Evolutionary conservation across 2,113 vertebrate species (phyloP), one percentile per base, ranked within the genome.

Genomic region (Asarcornis scutulata): DNA sequence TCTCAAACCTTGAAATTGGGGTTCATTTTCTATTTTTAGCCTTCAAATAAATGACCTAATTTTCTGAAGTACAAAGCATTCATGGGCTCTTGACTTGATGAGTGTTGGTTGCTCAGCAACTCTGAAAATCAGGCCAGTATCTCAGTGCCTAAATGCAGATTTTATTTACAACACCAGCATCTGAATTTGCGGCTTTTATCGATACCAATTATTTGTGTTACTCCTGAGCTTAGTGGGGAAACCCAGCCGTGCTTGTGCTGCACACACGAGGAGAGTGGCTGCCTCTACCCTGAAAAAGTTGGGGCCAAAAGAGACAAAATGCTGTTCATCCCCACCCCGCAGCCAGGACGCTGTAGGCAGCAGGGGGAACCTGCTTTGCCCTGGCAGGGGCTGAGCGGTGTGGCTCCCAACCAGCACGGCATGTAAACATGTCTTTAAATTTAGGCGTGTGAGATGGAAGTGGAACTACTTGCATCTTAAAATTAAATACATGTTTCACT

Each of bases 401-500:
- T 40, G 77, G 88, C 88, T 91, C 73, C 92, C 88, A 25, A 78
- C 83, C 88, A 83, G 92, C 77, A 93, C 76, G 68, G 77, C 80
- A 38, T 82, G 91, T 91, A 95, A 96, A 91, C 93, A 63, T 95
- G 88, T 44, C 96, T 92, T 92, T 91, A 93, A 96, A 79, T 92
- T 89, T 91, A 71, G 87, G 83, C 12, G 21, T 69, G 91, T 63
- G 94, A 96, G 92, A 91, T 55, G 67, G 42, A 73, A 96, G 93
- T 93, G 81, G 40, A 91, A 36, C 92, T 94, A 42, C 92, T 96
- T 76, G 91, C 95, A 91, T 93, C 96, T 96, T 92, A 96, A 97
- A 97, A 96, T 96, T 96, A 95, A 96, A 94, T 95, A 87, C 91
- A 92, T 96, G 95, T 96, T 96, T 95, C 91, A 34, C 81, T 94